Base-by-base conservation (phyloP, 2,113 vertebrate genomes). In the Cercopithecus mona region DNA sequence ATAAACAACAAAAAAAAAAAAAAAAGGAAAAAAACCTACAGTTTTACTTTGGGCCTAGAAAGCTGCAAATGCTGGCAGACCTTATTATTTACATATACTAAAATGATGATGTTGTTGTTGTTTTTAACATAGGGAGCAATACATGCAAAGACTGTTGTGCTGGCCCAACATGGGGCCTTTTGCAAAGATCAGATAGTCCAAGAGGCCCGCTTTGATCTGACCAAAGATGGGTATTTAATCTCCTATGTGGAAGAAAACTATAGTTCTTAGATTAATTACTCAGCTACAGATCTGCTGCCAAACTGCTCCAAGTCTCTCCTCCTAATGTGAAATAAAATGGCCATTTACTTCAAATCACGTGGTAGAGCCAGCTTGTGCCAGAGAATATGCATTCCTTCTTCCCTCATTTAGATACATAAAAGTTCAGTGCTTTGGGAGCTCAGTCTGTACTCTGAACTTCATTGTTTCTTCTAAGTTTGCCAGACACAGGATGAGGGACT, bases 201-300 rank as follows among this genome's bases (percentile, higher is more conserved):
- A 95, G 59, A 91, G 84, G 64, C 48, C 84, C 7, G n/a, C 87
- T 97, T 95, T 97, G 95, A 97, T 96, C 90, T 97, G 90, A 95
- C 96, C 95, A 94, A 81, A 95, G 89, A 79, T 6, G 40, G 50
- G 80, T 64, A 93, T 93, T 97, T 97, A 93, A 96, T 95, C 72
- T 96, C 87, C 84, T 75, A 57, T 70, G 78, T 79, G 40, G 76
- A 96, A 92, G 72, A 96, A 96, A 95, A 55, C 94, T 96, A 94
- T 79, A 93, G 76, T 96, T 93, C 92, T 95, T 97, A 96, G 89
- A 94, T 96, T 97, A 97, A 97, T 96, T 96, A 90, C 40, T 40
- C 8, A 5, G 78, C n/a, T 94, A 96, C 59, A 96, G 96, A 97
- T 96, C 90, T 97, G 66, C 73, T 97, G 88, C 96, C 97, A 97